phyloP scores from a whole-genome alignment of 2,113 vertebrate species.

The Brachypteracias leptosomus region DNA sequence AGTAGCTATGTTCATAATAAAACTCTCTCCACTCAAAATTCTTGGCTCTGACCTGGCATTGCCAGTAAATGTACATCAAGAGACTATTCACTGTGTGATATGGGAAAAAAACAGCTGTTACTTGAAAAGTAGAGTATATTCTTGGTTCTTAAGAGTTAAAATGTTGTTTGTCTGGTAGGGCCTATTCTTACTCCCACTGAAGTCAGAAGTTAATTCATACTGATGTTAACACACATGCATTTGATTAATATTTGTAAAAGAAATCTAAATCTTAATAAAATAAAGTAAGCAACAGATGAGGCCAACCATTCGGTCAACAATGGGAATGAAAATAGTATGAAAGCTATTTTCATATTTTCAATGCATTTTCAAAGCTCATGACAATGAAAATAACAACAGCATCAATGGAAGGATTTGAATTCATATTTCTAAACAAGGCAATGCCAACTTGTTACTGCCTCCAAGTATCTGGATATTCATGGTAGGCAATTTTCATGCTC shows the following conservation, averaged over 20 bases:
- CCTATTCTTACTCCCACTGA: background rate
- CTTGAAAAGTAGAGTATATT: background rate
- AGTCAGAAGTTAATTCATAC: background rate
- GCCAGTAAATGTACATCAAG: background rate
- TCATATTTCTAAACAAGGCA: background rate
- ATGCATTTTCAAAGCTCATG: background rate
- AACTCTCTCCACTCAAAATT: background rate
- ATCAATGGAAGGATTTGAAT: background rate
- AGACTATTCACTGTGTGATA: background rate
- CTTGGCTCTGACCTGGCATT: background rate
- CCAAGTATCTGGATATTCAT: background rate
- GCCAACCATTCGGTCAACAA: background rate
- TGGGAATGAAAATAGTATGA: background rate
- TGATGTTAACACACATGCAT: background rate
- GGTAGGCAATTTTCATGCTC: background rate
- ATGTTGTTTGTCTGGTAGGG: background rate
- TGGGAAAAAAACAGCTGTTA: background rate
- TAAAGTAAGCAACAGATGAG: background rate
- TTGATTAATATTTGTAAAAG: background rate
- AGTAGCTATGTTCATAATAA: background rate
- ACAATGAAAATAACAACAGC: background rate
- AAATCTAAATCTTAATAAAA: background rate
- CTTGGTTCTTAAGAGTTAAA: background rate
- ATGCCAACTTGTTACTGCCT: background rate
- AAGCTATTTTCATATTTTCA: background rate